phyloP scores from a whole-genome alignment of 2,797 vertebrate genomes.

The Helarctos malayanus region DNA sequence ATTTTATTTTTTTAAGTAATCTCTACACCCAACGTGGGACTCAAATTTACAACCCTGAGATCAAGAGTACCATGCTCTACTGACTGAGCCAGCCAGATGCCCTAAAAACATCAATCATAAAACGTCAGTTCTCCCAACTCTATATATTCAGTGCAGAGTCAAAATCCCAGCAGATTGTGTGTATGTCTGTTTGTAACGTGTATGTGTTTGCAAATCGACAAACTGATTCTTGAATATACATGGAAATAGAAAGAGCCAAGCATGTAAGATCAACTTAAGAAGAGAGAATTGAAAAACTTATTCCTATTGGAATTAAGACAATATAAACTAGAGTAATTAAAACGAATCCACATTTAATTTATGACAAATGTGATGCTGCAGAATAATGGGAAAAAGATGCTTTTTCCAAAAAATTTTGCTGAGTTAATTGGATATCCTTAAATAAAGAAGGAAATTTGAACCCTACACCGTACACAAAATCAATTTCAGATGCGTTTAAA shows the following conservation, averaged over 20 bases:
- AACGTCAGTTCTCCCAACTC: not conserved
- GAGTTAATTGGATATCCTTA: not conserved
- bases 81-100: not conserved
- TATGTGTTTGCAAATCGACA: not conserved
- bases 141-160: not conserved
- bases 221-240: not conserved
- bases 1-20: not conserved
- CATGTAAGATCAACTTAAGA: not conserved
- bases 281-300: not conserved
- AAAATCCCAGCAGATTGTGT: not conserved
- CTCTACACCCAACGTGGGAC: not conserved
- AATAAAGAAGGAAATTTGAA: constrained; percentile 43
- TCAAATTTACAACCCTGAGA: not conserved
- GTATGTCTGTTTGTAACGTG: not conserved
- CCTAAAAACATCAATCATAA: not conserved
- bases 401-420: not conserved
- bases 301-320: not conserved
- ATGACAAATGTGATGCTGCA: not conserved
- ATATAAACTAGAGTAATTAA: not conserved
- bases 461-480: not conserved
- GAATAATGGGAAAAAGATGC: not conserved
- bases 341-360: not conserved
- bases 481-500: constrained; percentile 22
- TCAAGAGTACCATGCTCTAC: not conserved
- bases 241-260: not conserved